Evolutionary conservation across 2,113 vertebrate genomes (phyloP).

Genomic region (Zosterops hypoxanthus): DNA sequence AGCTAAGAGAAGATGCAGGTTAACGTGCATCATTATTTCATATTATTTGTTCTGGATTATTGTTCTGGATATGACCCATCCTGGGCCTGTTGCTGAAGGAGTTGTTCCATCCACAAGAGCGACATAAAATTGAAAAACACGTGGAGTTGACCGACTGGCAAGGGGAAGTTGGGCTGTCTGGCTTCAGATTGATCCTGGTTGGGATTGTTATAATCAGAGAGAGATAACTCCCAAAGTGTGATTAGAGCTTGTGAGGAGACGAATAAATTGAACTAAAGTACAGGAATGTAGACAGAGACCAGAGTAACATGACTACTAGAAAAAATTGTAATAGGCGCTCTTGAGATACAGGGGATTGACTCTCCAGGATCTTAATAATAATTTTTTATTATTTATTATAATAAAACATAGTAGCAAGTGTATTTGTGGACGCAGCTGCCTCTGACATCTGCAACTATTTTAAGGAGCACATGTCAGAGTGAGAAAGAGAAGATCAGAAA

Average conservation of each 20-base stretch:
- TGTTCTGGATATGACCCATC: not conserved
- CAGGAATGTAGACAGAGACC: not conserved
- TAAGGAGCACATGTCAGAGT: not conserved
- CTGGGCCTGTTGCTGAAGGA: not conserved
- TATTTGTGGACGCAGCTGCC: not conserved
- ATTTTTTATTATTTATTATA: not conserved
- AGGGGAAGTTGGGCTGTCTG: not conserved
- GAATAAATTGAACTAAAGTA: not conserved
- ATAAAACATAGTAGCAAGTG: not conserved
- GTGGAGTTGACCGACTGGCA: not conserved
- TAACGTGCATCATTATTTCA: not conserved
- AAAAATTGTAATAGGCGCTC: not conserved
- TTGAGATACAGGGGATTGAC: not conserved
- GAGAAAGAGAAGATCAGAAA: not conserved
- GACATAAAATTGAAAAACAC: not conserved
- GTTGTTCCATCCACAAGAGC: not conserved
- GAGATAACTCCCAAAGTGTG: not conserved
- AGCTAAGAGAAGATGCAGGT: not conserved
- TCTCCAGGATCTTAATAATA: not conserved
- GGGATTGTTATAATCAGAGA: not conserved
- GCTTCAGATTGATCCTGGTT: not conserved
- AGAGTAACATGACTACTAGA: not conserved
- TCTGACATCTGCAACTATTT: not conserved
- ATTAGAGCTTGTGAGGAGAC: not conserved
- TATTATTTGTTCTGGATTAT: not conserved